These are phyloP conservation scores for Myoxocephalus aenaeus DNA, from an alignment of 2,797 vertebrate species.

Conservation along the genomic window DNA sequence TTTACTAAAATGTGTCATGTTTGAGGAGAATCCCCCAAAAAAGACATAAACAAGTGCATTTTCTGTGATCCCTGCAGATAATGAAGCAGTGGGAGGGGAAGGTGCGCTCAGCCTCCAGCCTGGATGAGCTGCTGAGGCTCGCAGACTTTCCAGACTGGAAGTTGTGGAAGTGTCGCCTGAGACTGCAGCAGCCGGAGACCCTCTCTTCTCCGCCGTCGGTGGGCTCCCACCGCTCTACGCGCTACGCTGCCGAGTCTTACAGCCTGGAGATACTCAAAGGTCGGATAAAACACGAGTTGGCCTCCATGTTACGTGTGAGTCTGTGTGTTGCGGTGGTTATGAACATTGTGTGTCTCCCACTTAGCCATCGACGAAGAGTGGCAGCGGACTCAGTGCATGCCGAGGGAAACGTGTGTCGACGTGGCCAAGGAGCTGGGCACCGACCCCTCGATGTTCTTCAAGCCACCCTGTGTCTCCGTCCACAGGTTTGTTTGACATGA, in stretches of 20 bases:
- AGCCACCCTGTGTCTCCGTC: conserved; percentile 94
- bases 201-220: conserved; percentile 56
- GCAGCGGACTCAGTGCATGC: conserved; percentile 95
- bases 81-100: conserved; percentile 86
- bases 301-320: neutral
- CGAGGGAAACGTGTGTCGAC: conserved; percentile 94
- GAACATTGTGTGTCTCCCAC: conserved; percentile 16
- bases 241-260: conserved; percentile 93
- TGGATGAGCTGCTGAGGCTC: conserved; percentile 92
- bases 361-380: conserved; percentile 96
- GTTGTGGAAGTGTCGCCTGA: conserved; percentile 93
- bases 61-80: conserved; percentile 50
- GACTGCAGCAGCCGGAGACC: conserved; percentile 84
- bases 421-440: conserved; percentile 93
- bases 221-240: conserved; percentile 92
- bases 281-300: conserved; percentile 30
- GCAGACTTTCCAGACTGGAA: conserved; percentile 96
- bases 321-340: conserved; percentile 4
- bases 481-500: conserved; percentile 80
- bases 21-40: neutral
- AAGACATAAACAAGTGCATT: neutral
- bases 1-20: neutral
- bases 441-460: conserved; percentile 93
- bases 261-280: conserved; percentile 94
- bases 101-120: conserved; percentile 90